These are phyloP conservation scores for Phrynosoma platyrhinos DNA, from an alignment of 2,113 vertebrate species.

Conservation along the genomic window DNA sequence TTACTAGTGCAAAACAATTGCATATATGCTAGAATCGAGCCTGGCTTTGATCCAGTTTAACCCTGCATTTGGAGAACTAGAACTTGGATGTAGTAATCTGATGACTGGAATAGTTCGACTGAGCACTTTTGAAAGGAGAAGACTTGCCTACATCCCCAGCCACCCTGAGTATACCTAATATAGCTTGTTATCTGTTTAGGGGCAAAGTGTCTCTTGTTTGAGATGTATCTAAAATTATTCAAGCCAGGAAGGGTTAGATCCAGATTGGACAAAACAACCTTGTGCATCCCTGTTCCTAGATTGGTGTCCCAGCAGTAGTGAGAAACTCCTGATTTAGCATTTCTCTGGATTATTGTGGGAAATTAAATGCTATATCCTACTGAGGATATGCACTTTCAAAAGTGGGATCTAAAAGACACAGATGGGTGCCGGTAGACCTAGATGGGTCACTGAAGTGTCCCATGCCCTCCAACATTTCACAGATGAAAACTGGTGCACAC, in stretches of 20 bases:
- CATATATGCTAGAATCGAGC: background rate
- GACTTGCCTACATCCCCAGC: background rate
- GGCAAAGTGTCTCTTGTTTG: too few relatives aligned
- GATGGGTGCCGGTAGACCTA: background rate
- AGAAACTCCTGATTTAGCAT: background rate
- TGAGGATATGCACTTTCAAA: background rate
- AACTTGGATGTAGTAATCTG: background rate
- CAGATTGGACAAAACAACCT: too few relatives aligned
- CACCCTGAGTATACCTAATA: background rate
- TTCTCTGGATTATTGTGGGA: background rate
- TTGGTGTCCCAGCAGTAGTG: background rate
- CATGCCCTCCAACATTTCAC: too few relatives aligned
- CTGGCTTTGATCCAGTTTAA: background rate
- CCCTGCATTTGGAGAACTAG: background rate
- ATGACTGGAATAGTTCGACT: background rate
- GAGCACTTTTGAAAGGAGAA: background rate
- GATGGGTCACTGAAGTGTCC: background rate
- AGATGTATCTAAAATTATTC: background rate
- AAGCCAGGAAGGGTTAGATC: background rate
- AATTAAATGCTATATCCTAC: background rate
- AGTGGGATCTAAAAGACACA: background rate
- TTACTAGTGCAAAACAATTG: conserved; percentile 16
- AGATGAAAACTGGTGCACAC: too few relatives aligned
- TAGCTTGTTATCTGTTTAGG: background rate
- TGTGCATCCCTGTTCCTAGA: background rate